Conservation (phyloP, 1,140 invertebrate species). For the Macrostomum lignano region DNA sequence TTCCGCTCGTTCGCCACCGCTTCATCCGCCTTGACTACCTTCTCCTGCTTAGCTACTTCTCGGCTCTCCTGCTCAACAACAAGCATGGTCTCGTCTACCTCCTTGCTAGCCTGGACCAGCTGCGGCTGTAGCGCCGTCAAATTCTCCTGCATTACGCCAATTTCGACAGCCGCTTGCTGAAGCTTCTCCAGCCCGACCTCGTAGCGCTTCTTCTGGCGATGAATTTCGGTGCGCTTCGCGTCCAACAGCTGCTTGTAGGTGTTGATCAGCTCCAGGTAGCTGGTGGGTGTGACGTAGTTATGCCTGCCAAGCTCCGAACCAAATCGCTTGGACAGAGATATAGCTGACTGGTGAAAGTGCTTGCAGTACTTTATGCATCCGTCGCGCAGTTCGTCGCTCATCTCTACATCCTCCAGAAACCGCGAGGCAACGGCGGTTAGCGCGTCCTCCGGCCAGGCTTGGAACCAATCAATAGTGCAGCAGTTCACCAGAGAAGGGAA, state of each 20-base stretch:
- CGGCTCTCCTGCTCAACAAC: constrained; percentile 24
- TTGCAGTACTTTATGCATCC: constrained; percentile 38
- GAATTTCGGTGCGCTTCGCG: constrained; percentile 34
- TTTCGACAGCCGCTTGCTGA: constrained; percentile 32
- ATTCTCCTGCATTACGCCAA: constrained; percentile 39
- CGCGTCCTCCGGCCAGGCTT: constrained; percentile 35
- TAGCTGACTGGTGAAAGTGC: constrained; percentile 51
- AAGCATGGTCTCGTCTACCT: constrained; percentile 28
- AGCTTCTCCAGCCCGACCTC: constrained; percentile 31
- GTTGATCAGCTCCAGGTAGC: constrained; percentile 26
- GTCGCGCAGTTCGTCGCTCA: constrained; percentile 39
- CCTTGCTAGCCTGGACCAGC: constrained; percentile 31
- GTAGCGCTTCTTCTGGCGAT: constrained; percentile 37
- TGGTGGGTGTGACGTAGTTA: constrained; percentile 29
- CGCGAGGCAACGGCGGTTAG: constrained; percentile 52
- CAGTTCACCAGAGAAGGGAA: constrained; percentile 80
- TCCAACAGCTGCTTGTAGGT: constrained; percentile 24
- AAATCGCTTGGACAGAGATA: constrained; percentile 35
- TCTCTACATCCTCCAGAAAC: constrained; percentile 42
- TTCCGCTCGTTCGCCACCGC: constrained; percentile 26
- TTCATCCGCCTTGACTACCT: constrained; percentile 34
- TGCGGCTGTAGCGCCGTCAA: constrained; percentile 58
- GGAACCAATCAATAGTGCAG: constrained; percentile 88
- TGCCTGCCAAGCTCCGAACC: constrained; percentile 35
- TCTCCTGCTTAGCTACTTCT: constrained; percentile 30